Percentiles rank a stretch among this genome's conserved stretches.
Evolutionary conservation across 37 sponge, comb jelly and placozoan species (phyloP).

Genomic region (Ianthella basta): DNA sequence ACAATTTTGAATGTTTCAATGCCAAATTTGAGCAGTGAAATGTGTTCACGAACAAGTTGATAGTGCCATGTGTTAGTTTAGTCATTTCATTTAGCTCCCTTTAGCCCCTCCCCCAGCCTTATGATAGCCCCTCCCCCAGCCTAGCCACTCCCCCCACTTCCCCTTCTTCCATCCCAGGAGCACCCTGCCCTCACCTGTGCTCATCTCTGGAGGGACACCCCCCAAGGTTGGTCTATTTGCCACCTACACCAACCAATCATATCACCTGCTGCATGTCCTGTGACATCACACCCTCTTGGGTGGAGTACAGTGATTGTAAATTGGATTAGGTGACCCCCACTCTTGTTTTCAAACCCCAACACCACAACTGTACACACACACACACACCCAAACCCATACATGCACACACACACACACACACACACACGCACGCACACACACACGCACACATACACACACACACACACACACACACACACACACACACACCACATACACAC

Average conservation of each 20-base stretch:
- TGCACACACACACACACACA: conserved; percentile 49
- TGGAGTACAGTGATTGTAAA: too few species aligned
- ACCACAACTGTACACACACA: not conserved
- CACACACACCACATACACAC: conserved; percentile 34
- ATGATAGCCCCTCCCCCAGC: too few species aligned
- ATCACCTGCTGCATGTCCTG: not conserved
- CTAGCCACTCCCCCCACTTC: too few species aligned
- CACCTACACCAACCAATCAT: not conserved
- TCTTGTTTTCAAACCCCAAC: too few species aligned
- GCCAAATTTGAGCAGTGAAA: too few species aligned
- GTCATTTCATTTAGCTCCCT: too few species aligned
- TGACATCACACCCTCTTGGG: not conserved
- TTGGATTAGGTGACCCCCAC: too few species aligned
- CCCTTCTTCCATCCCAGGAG: not conserved
- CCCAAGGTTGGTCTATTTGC: not conserved
- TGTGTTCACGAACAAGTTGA: too few species aligned
- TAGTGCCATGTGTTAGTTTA: too few species aligned
- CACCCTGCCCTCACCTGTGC: conserved; percentile 3
- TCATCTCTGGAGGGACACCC: conserved; percentile 7
- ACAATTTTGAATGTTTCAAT: too few species aligned
- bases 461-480: conserved; percentile 9
- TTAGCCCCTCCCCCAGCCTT: too few species aligned
- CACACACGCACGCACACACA: conserved; percentile 50
- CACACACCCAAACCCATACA: conserved; percentile 38
- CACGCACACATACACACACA: conserved; percentile 41